Conservation (phyloP, 1,140 invertebrate species). For the Leucophenga varia region DNA sequence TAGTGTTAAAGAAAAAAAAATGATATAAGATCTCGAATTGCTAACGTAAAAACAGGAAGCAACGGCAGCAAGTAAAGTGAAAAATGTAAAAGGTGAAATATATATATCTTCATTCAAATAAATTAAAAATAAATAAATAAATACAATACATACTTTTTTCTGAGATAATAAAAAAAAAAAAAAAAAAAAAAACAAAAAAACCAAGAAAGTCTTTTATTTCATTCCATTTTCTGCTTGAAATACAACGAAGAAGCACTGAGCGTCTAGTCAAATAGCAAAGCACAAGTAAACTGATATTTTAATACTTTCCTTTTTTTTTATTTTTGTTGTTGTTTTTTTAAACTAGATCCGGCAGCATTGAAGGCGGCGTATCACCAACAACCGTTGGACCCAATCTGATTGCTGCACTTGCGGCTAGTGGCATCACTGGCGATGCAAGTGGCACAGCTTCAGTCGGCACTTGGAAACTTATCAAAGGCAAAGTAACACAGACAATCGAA, state of each 20-base stretch:
- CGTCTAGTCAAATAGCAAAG: too few relatives aligned
- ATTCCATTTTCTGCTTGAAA: too few relatives aligned
- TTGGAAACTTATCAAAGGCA: constrained; percentile 54
- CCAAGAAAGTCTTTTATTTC: too few relatives aligned
- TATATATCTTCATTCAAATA: constrained; percentile 54
- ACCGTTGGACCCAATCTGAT: constrained; percentile 36
- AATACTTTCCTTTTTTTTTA: too few relatives aligned
- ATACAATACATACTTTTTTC: constrained; percentile 49
- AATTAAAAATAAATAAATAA: too few relatives aligned
- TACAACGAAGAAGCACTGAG: too few relatives aligned
- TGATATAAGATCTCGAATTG: too few relatives aligned
- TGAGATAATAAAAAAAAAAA: constrained; percentile 32
- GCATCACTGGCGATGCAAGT: constrained; percentile 8
- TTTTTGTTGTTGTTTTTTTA: too few relatives aligned
- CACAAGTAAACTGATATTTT: too few relatives aligned
- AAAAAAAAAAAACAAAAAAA: too few relatives aligned
- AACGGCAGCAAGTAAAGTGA: constrained; percentile 35
- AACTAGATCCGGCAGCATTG: constrained; percentile 44
- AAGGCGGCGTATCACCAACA: constrained; percentile 42
- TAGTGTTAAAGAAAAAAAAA: constrained; percentile 42
- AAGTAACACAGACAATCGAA: constrained; percentile 52
- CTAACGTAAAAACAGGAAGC: too few relatives aligned
- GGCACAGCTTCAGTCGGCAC: constrained; percentile 37
- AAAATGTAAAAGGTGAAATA: constrained; percentile 34
- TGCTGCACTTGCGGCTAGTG: constrained; percentile 21